These are phyloP conservation scores for Eupelmus urozonus DNA, from an alignment of 2,888 invertebrate genomes.

Conservation along the genomic window DNA sequence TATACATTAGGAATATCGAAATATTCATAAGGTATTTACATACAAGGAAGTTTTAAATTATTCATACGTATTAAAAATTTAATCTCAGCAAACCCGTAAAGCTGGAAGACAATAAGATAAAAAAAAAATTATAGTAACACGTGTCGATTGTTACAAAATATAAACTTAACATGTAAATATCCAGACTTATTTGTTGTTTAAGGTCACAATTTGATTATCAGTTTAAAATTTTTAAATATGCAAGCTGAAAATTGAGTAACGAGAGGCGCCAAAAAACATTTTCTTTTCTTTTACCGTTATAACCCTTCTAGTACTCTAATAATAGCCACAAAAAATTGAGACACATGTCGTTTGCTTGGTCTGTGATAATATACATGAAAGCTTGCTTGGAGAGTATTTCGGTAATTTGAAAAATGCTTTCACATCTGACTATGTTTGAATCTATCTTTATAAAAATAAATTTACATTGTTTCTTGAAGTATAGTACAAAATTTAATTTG, in stretches of 20 bases:
- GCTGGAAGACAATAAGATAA: slow-evolving; percentile 12
- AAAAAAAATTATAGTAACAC: no score
- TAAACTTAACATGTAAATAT: no score
- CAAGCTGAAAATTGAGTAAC: slow-evolving; percentile 12
- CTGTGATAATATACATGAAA: slow-evolving; percentile 20
- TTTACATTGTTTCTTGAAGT: neutral
- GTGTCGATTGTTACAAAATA: no score
- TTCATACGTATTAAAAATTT: neutral
- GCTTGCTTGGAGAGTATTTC: neutral
- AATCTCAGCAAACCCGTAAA: no score
- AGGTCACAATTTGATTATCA: slow-evolving; percentile 32
- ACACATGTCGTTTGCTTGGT: neutral
- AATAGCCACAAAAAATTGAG: slow-evolving; percentile 17
- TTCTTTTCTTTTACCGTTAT: slow-evolving; percentile 5
- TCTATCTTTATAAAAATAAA: slow-evolving; percentile 17
- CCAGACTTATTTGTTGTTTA: slow-evolving; percentile 24
- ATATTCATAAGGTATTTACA: slow-evolving; percentile 11
- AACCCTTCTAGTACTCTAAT: neutral
- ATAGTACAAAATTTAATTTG: neutral
- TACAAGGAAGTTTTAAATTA: neutral
- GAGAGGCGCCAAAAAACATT: neutral
- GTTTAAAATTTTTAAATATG: slow-evolving; percentile 1
- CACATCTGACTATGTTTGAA: slow-evolving; percentile 17
- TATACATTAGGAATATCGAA: slow-evolving; percentile 5
- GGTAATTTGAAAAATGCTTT: slow-evolving; percentile 10